Percentiles rank a stretch among this genome's conserved stretches.
Conservation (phyloP, 1,140 invertebrate genomes). For the Thaumatotibia leucotreta region DNA sequence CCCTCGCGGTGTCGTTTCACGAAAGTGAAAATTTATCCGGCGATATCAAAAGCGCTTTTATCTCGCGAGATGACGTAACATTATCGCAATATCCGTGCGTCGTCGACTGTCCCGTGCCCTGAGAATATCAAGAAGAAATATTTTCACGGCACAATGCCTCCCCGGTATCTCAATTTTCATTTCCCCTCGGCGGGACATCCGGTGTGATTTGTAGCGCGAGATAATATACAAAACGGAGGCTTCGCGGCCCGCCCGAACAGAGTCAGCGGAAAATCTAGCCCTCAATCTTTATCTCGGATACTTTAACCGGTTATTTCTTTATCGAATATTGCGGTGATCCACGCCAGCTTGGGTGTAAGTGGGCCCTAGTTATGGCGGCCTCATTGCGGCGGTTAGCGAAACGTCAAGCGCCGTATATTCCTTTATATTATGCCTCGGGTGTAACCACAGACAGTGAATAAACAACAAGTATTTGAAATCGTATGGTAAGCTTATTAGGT, state of each 20-base stretch:
- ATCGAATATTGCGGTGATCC: conserved; percentile 37
- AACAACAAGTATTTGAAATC: neutral
- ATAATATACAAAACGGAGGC: conserved; percentile 68
- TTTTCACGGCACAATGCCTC: conserved; percentile 69
- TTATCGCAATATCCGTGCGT: conserved; percentile 62
- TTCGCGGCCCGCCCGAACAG: conserved; percentile 46
- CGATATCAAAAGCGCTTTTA: conserved; percentile 49
- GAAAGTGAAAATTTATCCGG: conserved; percentile 51
- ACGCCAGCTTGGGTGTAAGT: conserved; percentile 28
- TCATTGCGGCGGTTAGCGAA: neutral
- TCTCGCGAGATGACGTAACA: conserved; percentile 50
- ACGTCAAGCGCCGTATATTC: neutral
- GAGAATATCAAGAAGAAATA: conserved; percentile 70
- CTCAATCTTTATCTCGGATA: conserved; percentile 43
- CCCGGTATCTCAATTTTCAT: conserved; percentile 71
- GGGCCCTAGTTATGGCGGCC: neutral
- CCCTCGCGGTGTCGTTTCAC: conserved; percentile 22
- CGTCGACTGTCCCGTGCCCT: conserved; percentile 49
- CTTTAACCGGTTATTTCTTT: conserved; percentile 44
- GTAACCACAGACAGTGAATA: neutral
- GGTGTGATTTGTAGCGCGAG: conserved; percentile 68
- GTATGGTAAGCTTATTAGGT: no score
- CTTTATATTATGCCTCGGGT: neutral
- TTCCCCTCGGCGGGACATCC: conserved; percentile 62
- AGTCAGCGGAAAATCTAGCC: conserved; percentile 54